Percentiles rank a stretch among this genome's conserved stretches.
Evolutionary conservation across 2,888 invertebrate species (phyloP).

Genomic region (Pandemis cinnamomeana): DNA sequence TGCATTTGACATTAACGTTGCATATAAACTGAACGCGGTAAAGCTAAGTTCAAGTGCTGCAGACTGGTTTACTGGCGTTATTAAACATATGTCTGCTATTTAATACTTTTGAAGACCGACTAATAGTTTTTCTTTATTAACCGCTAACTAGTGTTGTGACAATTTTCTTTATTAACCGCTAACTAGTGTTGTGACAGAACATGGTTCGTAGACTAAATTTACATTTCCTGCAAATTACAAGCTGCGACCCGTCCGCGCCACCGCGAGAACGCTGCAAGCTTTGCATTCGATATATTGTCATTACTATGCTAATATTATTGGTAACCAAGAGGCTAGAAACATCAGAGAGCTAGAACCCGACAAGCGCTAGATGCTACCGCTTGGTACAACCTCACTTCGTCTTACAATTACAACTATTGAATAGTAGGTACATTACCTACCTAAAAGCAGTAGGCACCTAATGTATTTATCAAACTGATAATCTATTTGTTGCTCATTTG

Average conservation of each 20-base stretch:
- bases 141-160: too few relatives aligned
- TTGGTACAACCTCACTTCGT: not conserved
- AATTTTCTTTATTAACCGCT: conserved; percentile 34
- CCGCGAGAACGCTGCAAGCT: conserved; percentile 19
- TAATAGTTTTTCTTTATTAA: conserved; percentile 29
- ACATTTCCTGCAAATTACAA: conserved; percentile 39
- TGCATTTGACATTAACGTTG: conserved; percentile 46
- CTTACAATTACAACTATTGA: too few relatives aligned
- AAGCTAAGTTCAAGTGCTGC: conserved; percentile 9
- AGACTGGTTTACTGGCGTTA: not conserved
- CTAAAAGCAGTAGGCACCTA: not conserved
- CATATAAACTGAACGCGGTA: conserved; percentile 22
- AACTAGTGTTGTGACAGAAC: conserved; percentile 23
- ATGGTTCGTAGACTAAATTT: conserved; percentile 30
- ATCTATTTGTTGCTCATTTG: conserved; percentile 30
- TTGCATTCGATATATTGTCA: conserved; percentile 37
- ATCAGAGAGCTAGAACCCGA: conserved; percentile 6
- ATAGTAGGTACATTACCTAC: not conserved
- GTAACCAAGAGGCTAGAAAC: conserved; percentile 1
- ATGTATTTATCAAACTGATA: conserved; percentile 27
- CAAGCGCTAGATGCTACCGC: not conserved
- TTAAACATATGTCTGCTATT: not conserved
- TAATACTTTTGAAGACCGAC: not conserved
- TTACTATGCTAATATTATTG: conserved; percentile 31
- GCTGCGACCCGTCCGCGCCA: conserved; percentile 27